Conservation (phyloP, 2,888 invertebrate genomes). For the Orthosia incerta region DNA sequence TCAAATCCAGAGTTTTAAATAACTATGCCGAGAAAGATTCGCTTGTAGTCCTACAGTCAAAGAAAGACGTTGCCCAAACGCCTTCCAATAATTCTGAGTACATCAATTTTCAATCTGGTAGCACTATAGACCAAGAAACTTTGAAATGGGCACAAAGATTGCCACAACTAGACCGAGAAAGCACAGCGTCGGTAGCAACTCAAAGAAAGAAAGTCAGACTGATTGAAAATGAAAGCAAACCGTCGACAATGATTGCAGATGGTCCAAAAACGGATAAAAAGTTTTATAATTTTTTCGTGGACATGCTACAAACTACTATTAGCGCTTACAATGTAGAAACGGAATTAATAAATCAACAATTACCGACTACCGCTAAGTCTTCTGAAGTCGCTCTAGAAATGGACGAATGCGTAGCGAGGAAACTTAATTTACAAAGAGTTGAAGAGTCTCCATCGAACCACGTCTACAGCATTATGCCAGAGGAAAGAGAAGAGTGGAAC, state of each 20-base stretch:
- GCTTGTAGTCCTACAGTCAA: conserved; percentile 73
- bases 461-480: conserved; percentile 46
- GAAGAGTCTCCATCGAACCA: conserved; percentile 27
- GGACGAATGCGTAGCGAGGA: conserved; percentile 73
- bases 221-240: conserved; percentile 59
- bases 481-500: conserved; percentile 26
- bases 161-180: not conserved
- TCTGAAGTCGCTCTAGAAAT: conserved; percentile 73
- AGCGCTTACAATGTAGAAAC: conserved; percentile 73
- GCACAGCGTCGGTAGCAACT: not conserved
- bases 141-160: conserved; percentile 32
- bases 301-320: conserved; percentile 79
- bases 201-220: conserved; percentile 58
- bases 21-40: conserved; percentile 61
- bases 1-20: conserved; percentile 69
- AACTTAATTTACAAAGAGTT: conserved; percentile 52
- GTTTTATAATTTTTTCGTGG: conserved; percentile 81
- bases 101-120: not conserved
- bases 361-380: conserved; percentile 29
- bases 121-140: conserved; percentile 7
- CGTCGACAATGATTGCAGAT: conserved; percentile 63
- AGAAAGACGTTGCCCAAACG: conserved; percentile 72
- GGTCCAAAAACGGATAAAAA: conserved; percentile 67
- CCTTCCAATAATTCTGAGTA: conserved; percentile 73
- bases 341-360: conserved; percentile 40